Base-by-base conservation (phyloP, 2,888 invertebrate genomes). In the Erpobdella octoculata region DNA sequence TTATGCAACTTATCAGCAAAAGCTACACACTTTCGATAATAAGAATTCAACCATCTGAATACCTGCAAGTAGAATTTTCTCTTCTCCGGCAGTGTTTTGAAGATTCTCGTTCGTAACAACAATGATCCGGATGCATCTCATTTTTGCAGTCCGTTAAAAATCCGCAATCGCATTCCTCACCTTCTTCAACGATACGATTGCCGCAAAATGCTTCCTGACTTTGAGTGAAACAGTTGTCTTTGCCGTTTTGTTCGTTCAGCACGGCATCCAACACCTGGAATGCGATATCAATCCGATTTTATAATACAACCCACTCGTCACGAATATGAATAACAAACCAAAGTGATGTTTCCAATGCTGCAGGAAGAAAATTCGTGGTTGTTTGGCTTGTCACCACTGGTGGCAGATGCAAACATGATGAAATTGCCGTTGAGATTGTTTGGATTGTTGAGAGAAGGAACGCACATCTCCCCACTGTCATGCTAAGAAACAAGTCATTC, bases 351-450 rank as follows among this genome's bases (percentile, higher is more conserved):
- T 74, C 91, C 90, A 74, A 93, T 88, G 78, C 93, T 94, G 85
- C 98, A 98, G 28, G 89, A 87, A 0, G 93, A 94, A 86, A 99
- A 99, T 81, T 92, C 91, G 79, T 93, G 94, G 85, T 99, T 99
- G 86, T 98, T 97, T 12, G 92, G 91, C 71, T 94, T 88, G 86
- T 97, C 96, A 68, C 98, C 98, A 75, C 93, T 93, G 0, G 98
- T 99, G 9, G 98, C 98, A 67, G 95, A 95, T 21, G 96, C 94
- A 84, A 96, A 99, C 98, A 99, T 99, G 79, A 99, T 98, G 85
- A 88, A 99, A 87, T 99, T 99, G 72, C 98, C 98, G 76, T 89
- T 68, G 3, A 72, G 37, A 0, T 97, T 97, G 9, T 97, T 71
- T 3, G 71, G 70, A 33, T 65, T 69, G 67, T 36, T 18, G 12